These are phyloP conservation scores for Cheiracanthium punctorium DNA, from an alignment of 2,888 invertebrate genomes.

Conservation along the genomic window DNA sequence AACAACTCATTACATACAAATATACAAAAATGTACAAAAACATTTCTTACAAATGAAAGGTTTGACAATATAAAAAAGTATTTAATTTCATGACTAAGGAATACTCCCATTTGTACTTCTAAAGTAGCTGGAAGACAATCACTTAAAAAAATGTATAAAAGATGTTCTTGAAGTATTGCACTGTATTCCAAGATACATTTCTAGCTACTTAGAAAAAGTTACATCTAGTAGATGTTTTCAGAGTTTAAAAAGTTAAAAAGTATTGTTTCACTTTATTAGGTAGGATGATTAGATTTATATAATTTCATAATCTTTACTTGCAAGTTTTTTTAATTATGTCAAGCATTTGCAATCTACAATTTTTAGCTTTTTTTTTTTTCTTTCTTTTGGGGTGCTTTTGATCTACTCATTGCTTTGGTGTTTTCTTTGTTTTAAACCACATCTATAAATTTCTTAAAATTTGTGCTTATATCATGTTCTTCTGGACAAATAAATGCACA, in stretches of 20 bases:
- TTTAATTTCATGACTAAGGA: neutral
- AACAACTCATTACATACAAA: constrained; percentile 13
- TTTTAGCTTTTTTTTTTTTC: no score
- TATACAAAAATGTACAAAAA: constrained; percentile 15
- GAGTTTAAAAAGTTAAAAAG: neutral
- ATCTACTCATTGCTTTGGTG: no score
- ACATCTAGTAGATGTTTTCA: neutral
- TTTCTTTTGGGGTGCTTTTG: no score
- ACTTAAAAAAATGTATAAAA: constrained; percentile 16
- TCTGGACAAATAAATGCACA: no score
- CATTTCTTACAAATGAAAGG: constrained; percentile 3
- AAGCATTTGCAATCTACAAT: no score
- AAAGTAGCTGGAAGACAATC: constrained; percentile 12
- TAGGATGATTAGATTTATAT: neutral
- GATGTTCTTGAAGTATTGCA: constrained; percentile 6
- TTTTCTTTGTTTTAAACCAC: no score
- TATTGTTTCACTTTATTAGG: neutral
- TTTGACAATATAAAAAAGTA: neutral
- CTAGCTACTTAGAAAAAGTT: neutral
- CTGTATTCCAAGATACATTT: neutral
- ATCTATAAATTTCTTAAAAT: no score
- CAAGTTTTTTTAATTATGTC: no score
- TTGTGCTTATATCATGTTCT: no score
- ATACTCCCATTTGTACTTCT: constrained; percentile 10
- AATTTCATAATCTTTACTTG: no score